Evolutionary conservation across 1,140 invertebrate species (phyloP), one percentile per base, ranked within the genome.

Genomic region (Nebria ingens): DNA sequence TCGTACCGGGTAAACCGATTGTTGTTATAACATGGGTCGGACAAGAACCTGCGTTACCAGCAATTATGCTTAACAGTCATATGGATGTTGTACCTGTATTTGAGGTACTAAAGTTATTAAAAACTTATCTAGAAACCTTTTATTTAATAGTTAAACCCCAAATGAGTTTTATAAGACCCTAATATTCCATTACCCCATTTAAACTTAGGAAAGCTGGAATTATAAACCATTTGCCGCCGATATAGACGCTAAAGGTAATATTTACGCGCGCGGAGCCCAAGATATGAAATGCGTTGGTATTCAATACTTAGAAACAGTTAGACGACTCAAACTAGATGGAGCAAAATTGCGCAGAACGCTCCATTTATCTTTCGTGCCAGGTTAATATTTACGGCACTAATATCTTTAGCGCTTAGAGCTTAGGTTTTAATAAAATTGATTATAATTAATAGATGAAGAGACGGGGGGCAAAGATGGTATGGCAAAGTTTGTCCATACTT

Each of bases 11-110:
- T 21, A 89, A 87, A 64, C 90, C 89, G 0, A 74, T 91, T 4
- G 73, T 90, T n/a, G 70, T 93, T 9, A 80, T 96, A 64, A 91
- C 86, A 49, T 91, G 89, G 85, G 62, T 71, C 55, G 93, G 93
- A 22, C 74, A 68, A 0, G 69, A 90, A 3, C 86, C 89, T 0
- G 62, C 71, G 0, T 67, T 89, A 50, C 80, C 84, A 1, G 76
- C 85, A 0, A 73, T 97, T 20, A 64, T 95, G 21, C 77, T 97
- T 0, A 95, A 95, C 68, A 93, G 89, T 2, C 93, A 96, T 62
- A 95, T 90, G 79, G 93, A 96, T 73, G 92, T 96, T 17, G 93
- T 97, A 2, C 92, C 93, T 2, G 91, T 93, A 0, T 93, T 85
- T 69, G 76, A 79, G 59, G 87, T 89, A 74, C 78, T 76, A 71